Percentiles rank a stretch among this genome's conserved stretches.
phyloP scores from a whole-genome alignment of 2,797 vertebrate species.

The Gouania willdenowi region DNA sequence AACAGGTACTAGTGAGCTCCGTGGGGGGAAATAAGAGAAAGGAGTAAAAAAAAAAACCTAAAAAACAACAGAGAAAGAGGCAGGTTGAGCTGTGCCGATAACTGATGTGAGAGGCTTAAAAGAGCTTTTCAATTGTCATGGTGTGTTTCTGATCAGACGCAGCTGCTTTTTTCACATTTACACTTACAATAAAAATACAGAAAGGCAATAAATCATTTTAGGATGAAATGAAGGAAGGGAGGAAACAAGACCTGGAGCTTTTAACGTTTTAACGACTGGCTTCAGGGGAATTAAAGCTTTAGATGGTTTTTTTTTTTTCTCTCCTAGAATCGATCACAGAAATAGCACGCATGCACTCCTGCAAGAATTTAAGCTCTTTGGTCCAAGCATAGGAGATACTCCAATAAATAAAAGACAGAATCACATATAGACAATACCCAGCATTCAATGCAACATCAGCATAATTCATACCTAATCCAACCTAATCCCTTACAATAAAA shows the following conservation, averaged over 20 bases:
- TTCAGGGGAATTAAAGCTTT: constrained; percentile 26
- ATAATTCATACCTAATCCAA: constrained; percentile 44
- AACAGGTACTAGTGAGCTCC: constrained; percentile 62
- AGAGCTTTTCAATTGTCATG: constrained; percentile 27
- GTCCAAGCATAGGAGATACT: constrained; percentile 1
- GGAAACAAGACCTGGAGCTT: no score
- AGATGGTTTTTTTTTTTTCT: constrained; percentile 1
- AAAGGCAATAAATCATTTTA: constrained; percentile 37
- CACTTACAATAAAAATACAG: constrained; percentile 12
- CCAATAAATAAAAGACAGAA: constrained; percentile 17
- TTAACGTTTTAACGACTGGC: constrained; percentile 8
- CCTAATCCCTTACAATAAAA: constrained; percentile 38
- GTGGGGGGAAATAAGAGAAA: constrained; percentile 18
- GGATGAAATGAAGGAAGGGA: constrained; percentile 22
- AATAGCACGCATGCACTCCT: neutral
- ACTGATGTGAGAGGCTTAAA: constrained; percentile 31
- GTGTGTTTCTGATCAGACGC: constrained; percentile 48
- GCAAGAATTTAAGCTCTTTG: constrained; percentile 8
- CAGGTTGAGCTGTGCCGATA: constrained; percentile 9
- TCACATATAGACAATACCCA: constrained; percentile 3
- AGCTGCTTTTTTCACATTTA: constrained; percentile 20
- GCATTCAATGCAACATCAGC: constrained; percentile 27
- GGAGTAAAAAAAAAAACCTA: constrained; percentile 12
- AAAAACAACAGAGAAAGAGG: constrained; percentile 12
- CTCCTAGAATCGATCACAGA: constrained; percentile 12